Percentiles rank a stretch among this genome's conserved stretches.
Conservation (phyloP, 2,113 vertebrate genomes). For the Pseudopodoces humilis region DNA sequence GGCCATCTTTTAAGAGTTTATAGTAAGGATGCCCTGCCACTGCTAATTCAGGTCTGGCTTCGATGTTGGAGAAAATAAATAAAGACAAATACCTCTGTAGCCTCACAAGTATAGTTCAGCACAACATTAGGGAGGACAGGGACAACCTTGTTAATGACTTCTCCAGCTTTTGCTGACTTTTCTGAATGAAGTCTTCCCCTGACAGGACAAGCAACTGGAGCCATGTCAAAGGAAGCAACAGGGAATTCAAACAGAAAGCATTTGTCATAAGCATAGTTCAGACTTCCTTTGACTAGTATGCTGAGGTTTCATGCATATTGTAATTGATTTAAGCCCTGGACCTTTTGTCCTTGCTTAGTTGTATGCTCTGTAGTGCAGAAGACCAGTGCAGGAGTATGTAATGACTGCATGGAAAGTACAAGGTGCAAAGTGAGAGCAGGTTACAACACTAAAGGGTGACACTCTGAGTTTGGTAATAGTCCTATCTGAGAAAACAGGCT, state of each 20-base stretch:
- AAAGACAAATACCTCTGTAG: not conserved
- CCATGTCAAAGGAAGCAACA: not conserved
- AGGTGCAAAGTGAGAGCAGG: not conserved
- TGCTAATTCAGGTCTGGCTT: conserved; percentile 1
- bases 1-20: not conserved
- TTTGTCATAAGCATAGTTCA: not conserved
- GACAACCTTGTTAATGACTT: not conserved
- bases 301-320: not conserved
- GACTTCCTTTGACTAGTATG: not conserved
- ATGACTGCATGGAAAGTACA: not conserved
- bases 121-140: not conserved
- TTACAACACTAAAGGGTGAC: not conserved
- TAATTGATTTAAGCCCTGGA: not conserved
- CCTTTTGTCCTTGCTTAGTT: not conserved
- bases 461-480: not conserved
- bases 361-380: not conserved
- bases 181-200: not conserved
- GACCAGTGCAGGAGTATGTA: not conserved
- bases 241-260: not conserved
- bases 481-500: not conserved
- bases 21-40: not conserved
- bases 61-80: not conserved
- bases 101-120: not conserved
- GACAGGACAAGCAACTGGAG: conserved; percentile 13
- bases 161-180: not conserved